Percentiles rank a stretch among this genome's conserved stretches.
Conservation (phyloP, 2,113 vertebrate genomes). For the Xiphorhynchus elegans region DNA sequence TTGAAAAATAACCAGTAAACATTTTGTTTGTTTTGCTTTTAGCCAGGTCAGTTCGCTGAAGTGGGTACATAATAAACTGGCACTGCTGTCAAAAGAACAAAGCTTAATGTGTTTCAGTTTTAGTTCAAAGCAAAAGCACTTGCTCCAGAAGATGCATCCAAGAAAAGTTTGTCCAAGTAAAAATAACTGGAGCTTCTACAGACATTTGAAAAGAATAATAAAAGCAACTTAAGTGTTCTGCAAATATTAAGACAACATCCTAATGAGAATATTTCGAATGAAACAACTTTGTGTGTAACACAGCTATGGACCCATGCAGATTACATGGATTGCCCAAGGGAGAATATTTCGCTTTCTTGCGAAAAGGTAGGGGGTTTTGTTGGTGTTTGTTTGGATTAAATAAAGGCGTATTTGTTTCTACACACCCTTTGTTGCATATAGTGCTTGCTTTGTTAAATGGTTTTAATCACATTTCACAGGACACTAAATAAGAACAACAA, state of each 20-base stretch:
- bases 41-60: background rate
- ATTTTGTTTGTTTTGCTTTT: slow-evolving; percentile 5
- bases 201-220: background rate
- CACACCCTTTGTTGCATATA: background rate
- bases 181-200: background rate
- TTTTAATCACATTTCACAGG: background rate
- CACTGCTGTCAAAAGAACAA: background rate
- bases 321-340: background rate
- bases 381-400: background rate
- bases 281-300: background rate
- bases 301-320: background rate
- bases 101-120: background rate
- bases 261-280: background rate
- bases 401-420: background rate
- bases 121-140: background rate
- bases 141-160: background rate
- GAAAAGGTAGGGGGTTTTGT: background rate
- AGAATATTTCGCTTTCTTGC: background rate
- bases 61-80: background rate
- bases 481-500: background rate
- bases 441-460: background rate
- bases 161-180: background rate
- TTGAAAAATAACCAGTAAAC: background rate
- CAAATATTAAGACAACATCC: background rate
- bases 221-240: background rate